Base-by-base conservation (phyloP, 2,888 invertebrate genomes). In the Amphipoea lucens region DNA sequence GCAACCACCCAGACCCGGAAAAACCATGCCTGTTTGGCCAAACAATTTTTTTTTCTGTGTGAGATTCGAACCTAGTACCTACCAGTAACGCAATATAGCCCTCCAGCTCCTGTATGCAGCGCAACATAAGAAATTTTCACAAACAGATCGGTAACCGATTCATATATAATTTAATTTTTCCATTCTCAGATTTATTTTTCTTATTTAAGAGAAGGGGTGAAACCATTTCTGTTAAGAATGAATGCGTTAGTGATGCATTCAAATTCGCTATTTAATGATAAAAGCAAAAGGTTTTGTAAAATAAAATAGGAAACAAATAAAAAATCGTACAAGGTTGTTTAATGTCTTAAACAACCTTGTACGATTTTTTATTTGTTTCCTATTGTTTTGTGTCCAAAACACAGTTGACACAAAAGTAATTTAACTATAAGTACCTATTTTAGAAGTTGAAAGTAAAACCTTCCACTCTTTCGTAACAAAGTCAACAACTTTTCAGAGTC, bases 401-500 rank as follows among this genome's bases (percentile, higher is more conserved):
- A 62, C 20, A 57, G 48, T 60, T 40, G 12, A 45, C 68, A 83
- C 48, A 45, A 51, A 76, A 36, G 51, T 68, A 51, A 42, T 29
- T 48, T 7, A 60, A 70, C 36, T 40, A 36, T 23, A 36, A 12
- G 51, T 42, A 29, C 6, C 11, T 23, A 71, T 68, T 48, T 69
- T 51, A 72, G 63, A 78, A 71, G 65, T 74, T 63, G 17, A 29
- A 79, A 82, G 77, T 80, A 75, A 77, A 63, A 80, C 74, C 48
- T 62, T 65, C 42, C 62, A 68, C 67, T 82, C 48, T 71, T 70
- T 29, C 68, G 20, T 78, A 84, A 87, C 82, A 87, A 89, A 90
- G 82, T 85, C 79, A 78, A 79, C 79, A 93, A 93, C 92, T 93
- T 93, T 92, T 84, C 80, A 63, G 65, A 74, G 77, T 87, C 86